Base-by-base conservation (phyloP, 2,113 vertebrate genomes). In the Progne subis region DNA sequence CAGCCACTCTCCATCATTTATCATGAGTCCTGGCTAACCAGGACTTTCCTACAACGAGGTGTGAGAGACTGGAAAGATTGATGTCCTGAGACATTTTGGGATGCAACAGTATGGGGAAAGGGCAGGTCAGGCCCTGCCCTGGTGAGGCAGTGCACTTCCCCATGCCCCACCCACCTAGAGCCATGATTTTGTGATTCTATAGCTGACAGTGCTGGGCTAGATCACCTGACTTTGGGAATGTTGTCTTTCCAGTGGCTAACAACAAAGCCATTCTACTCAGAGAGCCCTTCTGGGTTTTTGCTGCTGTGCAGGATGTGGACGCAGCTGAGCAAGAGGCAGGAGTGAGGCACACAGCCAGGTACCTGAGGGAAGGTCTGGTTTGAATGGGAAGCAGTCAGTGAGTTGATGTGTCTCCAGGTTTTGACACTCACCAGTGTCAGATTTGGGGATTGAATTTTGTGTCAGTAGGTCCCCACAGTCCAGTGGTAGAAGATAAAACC, bases 151-250 rank as follows among this genome's bases (percentile, higher is more conserved):
- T 34, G 16, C 34, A 19, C 29, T 43, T 65, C 52, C 34, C 34
- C 31, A 50, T 0, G 0, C 19, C 29, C 29, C 24, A 57, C 8
- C 31, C 37, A 50, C 37, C 17, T 4, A 21, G 13, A 41, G 34
- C 61, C 52, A 32, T 18, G 26, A 59, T 23, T 80, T 31, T 11
- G 1, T 72, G 60, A 59, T 50, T 32, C 31, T 46, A 2, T 5
- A 44, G 9, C 23, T 39, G 63, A 59, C 31, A 31, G 20, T 25
- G 3, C 32, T 52, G 19, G 52, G 23, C 23, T 67, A 5, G 9
- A 44, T 44, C 44, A 29, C 16, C 60, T 74, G 12, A 49, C 7
- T 60, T 29, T 32, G 37, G 21, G 37, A 6, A 64, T 2, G 2
- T 60, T 61, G 12, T 21, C 68, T 70, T 83, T 28, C 28, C 82